These are phyloP conservation scores for Hirtodrosophila duncani DNA, from an alignment of 2,888 invertebrate genomes.

Conservation along the genomic window DNA sequence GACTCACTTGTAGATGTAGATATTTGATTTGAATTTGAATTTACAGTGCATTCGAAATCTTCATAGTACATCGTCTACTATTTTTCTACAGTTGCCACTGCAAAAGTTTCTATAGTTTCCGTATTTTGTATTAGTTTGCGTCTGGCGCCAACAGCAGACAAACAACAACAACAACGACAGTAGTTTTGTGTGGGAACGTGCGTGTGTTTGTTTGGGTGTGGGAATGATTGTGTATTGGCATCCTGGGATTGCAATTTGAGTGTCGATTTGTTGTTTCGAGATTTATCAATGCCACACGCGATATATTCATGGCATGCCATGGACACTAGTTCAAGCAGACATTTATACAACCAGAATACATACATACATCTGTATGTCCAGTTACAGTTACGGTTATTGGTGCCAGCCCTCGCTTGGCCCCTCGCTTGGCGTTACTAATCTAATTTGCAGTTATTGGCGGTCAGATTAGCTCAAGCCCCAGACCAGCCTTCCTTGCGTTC, in stretches of 20 bases:
- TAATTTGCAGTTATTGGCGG: conserved; percentile 69
- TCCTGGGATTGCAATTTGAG: conserved; percentile 52
- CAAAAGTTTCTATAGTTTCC: conserved; percentile 59
- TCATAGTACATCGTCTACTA: conserved; percentile 41
- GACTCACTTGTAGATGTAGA: too few species aligned
- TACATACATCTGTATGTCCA: too few species aligned
- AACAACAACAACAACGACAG: not conserved
- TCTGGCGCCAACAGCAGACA: not conserved
- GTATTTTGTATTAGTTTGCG: conserved; percentile 8
- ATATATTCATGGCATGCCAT: too few species aligned
- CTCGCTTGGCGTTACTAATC: conserved; percentile 57
- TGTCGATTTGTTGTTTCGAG: conserved; percentile 48
- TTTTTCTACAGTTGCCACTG: conserved; percentile 42
- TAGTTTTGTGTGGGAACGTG: conserved; percentile 5
- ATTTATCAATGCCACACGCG: conserved; percentile 63
- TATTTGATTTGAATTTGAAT: too few species aligned
- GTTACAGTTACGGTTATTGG: conserved; percentile 2
- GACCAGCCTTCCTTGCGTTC: too few species aligned
- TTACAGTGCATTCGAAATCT: conserved; percentile 1
- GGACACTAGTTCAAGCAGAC: too few species aligned
- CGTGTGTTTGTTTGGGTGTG: conserved; percentile 31
- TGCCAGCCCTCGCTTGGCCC: conserved; percentile 4
- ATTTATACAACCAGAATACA: too few species aligned
- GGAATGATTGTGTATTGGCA: conserved; percentile 30
- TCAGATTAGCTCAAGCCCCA: conserved; percentile 48